These are phyloP conservation scores for Ceramica pisi DNA, from an alignment of 2,888 invertebrate genomes.

Conservation along the genomic window DNA sequence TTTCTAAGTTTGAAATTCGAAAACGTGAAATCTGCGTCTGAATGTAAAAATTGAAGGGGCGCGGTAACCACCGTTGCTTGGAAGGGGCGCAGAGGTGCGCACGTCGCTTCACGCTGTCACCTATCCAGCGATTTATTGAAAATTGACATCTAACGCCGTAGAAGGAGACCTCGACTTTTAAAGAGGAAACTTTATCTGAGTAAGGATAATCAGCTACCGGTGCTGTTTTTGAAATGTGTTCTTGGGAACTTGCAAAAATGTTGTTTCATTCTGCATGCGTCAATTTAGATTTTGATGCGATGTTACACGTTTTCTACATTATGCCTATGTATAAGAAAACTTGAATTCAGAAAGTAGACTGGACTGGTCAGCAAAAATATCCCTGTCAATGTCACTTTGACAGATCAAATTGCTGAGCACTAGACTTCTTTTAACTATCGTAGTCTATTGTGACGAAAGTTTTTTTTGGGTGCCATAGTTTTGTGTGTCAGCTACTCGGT, in stretches of 20 bases:
- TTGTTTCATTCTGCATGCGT: conserved; percentile 5
- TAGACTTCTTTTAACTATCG: conserved; percentile 32
- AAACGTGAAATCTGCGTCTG: conserved; percentile 85
- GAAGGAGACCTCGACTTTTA: conserved; percentile 72
- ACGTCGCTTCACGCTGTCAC: conserved; percentile 77
- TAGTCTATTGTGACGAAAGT: conserved; percentile 23
- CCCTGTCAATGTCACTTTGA: conserved; percentile 56
- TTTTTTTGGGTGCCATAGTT: conserved; percentile 18
- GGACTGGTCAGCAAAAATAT: conserved; percentile 11
- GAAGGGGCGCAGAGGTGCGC: conserved; percentile 62
- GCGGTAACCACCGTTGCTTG: conserved; percentile 69
- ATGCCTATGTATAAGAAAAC: background rate
- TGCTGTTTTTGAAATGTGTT: conserved; percentile 34
- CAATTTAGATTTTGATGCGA: background rate
- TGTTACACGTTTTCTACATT: background rate
- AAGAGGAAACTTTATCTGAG: conserved; percentile 71
- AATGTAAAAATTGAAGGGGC: conserved; percentile 82
- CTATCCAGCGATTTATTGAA: conserved; percentile 80
- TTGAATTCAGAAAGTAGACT: background rate
- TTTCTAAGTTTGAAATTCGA: conserved; percentile 83
- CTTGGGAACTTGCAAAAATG: background rate
- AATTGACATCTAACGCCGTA: conserved; percentile 80
- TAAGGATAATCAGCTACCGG: conserved; percentile 33
- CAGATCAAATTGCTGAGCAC: conserved; percentile 31
- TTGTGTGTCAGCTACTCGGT: conserved; percentile 10